These are phyloP conservation scores for Synergus umbraculus DNA, from an alignment of 2,888 invertebrate genomes.

Conservation along the genomic window DNA sequence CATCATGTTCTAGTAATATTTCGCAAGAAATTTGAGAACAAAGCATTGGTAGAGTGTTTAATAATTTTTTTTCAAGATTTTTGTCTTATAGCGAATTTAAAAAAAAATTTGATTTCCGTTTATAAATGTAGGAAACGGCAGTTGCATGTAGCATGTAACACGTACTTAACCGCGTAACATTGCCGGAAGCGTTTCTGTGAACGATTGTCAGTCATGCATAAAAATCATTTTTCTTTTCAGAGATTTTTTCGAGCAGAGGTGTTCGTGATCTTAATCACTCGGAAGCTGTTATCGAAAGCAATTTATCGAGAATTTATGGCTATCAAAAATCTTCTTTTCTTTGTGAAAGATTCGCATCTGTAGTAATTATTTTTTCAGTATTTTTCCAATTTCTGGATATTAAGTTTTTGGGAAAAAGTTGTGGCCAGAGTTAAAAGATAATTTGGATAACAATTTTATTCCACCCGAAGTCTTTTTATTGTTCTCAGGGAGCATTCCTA, in stretches of 20 bases:
- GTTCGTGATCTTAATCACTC: not conserved
- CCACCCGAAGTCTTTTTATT: not conserved
- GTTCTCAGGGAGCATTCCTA: not conserved
- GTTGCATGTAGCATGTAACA: constrained; percentile 1
- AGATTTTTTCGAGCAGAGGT: not conserved
- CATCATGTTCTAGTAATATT: too few relatives aligned
- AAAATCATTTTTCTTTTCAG: constrained; percentile 24
- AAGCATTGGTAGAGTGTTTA: too few relatives aligned
- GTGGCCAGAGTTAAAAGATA: not conserved
- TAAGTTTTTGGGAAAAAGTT: too few relatives aligned
- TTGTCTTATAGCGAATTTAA: too few relatives aligned
- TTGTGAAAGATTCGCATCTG: not conserved
- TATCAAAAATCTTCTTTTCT: not conserved
- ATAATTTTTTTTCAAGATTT: too few relatives aligned
- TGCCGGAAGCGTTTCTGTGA: constrained; percentile 33
- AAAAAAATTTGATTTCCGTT: too few relatives aligned
- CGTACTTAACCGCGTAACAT: constrained; percentile 17
- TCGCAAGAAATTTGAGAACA: too few relatives aligned
- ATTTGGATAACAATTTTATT: not conserved
- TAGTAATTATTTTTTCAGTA: not conserved
- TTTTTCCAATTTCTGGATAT: too few relatives aligned
- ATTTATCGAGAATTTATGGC: too few relatives aligned
- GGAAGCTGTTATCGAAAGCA: not conserved
- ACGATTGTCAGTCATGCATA: constrained; percentile 29
- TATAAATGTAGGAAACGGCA: too few relatives aligned